Evolutionary conservation across 1,140 invertebrate species (phyloP), one percentile per base, ranked within the genome.

Genomic region (Thalassaphorura encarpata): DNA sequence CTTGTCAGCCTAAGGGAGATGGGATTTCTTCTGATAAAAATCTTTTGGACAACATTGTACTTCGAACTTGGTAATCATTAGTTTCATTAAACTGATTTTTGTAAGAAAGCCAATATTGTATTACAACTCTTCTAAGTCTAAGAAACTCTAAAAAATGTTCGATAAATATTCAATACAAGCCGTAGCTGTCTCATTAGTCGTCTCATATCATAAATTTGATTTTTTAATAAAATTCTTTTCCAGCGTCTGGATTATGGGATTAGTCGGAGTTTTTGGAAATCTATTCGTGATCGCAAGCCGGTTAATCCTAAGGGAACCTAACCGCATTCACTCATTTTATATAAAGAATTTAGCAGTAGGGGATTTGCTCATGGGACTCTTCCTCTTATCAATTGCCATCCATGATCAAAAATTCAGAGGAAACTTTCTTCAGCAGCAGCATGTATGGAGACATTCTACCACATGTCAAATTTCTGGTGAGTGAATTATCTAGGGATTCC

Each of bases 321-420:
- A 77, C 60, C 73, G 71, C 63, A 79, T 78, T 68, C 67, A 82
- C 72, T 77, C 77, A 65, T 42, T 82, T 59, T 78, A 78, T 74
- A 66, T 83, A 72, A 52, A 77, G 76, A 82, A 83, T 67, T 70
- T 83, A 51, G 80, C 80, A 0, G 67, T 77, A 40, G 80, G 81
- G n/a, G 82, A 84, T 67, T 70, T 83, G 21, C 68, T 83, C 8
- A 83, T 84, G 79, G 82, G 82, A 21, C 68, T 83, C 21, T 84
- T 83, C 67, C 70, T 84, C 52, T 70, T 83, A 28, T 69, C 79
- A 16, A 81, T 84, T 52, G 82, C 79, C 15, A 70, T 69, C 49
- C 75, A 77, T 39, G 82, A 84, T 68, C 67, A 77, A 39, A 67
- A 67, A 39, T 83, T 78, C 67, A 70, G 81, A 33, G 78, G 77